phyloP scores from a whole-genome alignment of 2,113 vertebrate genomes.

The Nesoenas mayeri region DNA sequence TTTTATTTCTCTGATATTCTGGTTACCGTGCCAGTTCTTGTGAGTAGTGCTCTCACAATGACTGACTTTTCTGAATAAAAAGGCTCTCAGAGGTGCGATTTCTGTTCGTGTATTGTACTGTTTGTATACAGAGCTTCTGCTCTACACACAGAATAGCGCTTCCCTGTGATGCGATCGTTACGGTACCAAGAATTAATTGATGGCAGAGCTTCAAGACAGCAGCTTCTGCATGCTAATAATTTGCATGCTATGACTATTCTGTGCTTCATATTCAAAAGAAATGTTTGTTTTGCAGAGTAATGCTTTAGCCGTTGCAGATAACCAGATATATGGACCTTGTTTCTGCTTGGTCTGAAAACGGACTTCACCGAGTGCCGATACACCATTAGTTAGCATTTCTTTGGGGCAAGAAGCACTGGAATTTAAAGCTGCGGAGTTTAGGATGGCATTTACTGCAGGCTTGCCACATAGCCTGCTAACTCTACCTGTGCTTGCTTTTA shows the following conservation, averaged over 20 bases:
- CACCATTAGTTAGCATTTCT: background rate
- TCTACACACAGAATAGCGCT: background rate
- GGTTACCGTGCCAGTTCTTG: background rate
- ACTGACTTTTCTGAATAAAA: conserved; percentile 58
- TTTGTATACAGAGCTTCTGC: conserved; percentile 35
- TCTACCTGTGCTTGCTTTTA: background rate
- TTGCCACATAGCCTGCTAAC: background rate
- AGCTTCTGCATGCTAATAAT: background rate
- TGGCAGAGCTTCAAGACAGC: conserved; percentile 33
- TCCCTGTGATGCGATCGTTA: background rate
- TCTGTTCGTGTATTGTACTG: background rate
- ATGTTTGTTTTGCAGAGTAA: background rate
- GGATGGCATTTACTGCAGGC: background rate
- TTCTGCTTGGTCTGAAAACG: background rate
- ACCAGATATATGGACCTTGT: background rate
- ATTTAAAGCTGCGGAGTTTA: background rate
- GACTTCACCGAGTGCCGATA: background rate
- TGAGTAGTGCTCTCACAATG: background rate
- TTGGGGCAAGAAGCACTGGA: background rate
- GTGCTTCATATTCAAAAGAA: background rate
- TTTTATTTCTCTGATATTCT: background rate
- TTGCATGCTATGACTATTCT: background rate
- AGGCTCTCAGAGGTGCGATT: conserved; percentile 23
- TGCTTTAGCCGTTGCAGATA: background rate
- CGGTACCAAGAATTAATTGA: conserved; percentile 40